Evolutionary conservation across 2,797 vertebrate genomes (phyloP).

Genomic region (Apogon talboti): DNA sequence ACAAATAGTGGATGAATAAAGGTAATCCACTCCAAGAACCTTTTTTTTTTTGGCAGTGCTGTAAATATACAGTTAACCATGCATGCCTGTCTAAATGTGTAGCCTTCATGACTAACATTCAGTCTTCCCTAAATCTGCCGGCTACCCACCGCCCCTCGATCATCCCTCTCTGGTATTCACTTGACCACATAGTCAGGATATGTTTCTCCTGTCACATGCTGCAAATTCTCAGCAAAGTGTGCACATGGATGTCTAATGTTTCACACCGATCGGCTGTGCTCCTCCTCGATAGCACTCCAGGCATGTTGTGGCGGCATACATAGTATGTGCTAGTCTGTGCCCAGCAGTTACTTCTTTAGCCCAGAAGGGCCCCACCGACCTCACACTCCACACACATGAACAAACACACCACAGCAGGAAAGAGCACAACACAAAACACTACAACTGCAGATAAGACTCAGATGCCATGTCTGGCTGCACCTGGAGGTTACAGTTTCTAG

Average conservation of each 20-base stretch:
- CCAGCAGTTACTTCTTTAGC: conserved; percentile 37
- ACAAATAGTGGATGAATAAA: background rate
- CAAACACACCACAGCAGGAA: conserved; percentile 9
- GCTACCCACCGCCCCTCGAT: conserved; percentile 3
- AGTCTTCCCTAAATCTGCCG: conserved; percentile 8
- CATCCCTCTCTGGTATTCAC: conserved; percentile 4
- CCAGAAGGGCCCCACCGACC: conserved; percentile 20
- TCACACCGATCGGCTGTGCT: conserved; percentile 61
- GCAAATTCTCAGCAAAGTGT: conserved; percentile 55
- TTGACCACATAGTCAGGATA: conserved; percentile 34
- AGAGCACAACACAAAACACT: conserved; percentile 5
- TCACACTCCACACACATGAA: conserved; percentile 28
- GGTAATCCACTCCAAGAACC: too few species aligned
- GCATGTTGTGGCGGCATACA: conserved; percentile 53
- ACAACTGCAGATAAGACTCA: conserved; percentile 12
- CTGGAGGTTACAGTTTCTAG: background rate
- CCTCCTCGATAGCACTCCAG: conserved; percentile 49
- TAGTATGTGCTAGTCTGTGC: conserved; percentile 39
- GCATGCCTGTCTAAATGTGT: conserved; percentile 3
- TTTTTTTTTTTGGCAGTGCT: background rate
- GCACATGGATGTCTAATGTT: conserved; percentile 66
- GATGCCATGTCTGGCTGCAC: conserved; percentile 29
- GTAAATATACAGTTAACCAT: conserved; percentile 14
- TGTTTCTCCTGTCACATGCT: conserved; percentile 60
- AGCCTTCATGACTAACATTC: conserved; percentile 18